Evolutionary conservation across 2,113 vertebrate species (phyloP).

Genomic region (Calidris pygmaea): DNA sequence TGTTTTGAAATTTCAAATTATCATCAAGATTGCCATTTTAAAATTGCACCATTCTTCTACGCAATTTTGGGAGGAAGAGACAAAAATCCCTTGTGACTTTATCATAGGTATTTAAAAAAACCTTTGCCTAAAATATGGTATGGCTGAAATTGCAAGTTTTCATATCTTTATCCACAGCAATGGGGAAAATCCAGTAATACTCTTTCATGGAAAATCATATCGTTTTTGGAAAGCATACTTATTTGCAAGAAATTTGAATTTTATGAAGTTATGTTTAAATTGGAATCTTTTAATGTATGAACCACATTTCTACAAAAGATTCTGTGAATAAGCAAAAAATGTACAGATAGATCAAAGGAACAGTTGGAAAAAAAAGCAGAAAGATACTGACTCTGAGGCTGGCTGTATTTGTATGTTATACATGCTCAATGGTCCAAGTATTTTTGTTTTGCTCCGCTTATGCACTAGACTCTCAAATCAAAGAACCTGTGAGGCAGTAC

Average conservation of each 20-base stretch:
- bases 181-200: neutral
- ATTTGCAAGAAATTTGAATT: neutral
- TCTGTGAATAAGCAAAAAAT: neutral
- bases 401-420: neutral
- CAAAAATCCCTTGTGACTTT: neutral
- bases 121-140: neutral
- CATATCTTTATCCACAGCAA: neutral
- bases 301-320: neutral
- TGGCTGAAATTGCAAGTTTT: neutral
- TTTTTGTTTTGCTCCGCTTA: neutral
- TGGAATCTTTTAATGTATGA: neutral
- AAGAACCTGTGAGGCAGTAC: neutral
- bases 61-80: neutral
- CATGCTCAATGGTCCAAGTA: neutral
- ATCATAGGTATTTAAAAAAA: neutral
- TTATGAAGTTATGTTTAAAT: neutral
- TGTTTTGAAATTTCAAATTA: neutral
- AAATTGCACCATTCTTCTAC: neutral
- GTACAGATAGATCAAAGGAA: neutral
- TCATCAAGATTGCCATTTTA: neutral
- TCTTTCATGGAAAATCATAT: neutral
- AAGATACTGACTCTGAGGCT: neutral
- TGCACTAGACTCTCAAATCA: neutral
- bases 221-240: neutral
- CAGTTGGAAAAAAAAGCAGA: neutral